These are phyloP conservation scores for Cacatua alba DNA, from an alignment of 2,113 vertebrate genomes.

Conservation along the genomic window DNA sequence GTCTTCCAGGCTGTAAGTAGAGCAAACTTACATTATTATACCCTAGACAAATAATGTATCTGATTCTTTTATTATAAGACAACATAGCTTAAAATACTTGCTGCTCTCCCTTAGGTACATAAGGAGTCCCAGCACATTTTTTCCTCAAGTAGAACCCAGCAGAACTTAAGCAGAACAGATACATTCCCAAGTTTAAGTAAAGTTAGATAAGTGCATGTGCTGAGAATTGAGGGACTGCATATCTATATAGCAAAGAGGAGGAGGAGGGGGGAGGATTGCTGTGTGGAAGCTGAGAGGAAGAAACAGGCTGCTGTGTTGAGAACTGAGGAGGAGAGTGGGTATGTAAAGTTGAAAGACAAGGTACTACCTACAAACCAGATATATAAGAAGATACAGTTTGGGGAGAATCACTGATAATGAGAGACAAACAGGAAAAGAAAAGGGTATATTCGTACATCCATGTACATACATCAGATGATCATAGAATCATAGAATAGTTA, in stretches of 20 bases:
- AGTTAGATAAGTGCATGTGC: not conserved
- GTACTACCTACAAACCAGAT: not conserved
- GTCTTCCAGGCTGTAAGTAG: not conserved
- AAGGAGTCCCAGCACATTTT: not conserved
- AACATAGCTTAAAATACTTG: not conserved
- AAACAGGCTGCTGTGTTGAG: not conserved
- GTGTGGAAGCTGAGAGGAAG: constrained; percentile 12
- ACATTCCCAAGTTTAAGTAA: not conserved
- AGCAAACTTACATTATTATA: not conserved
- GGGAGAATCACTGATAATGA: not conserved
- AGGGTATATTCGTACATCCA: not conserved
- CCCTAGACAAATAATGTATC: not conserved
- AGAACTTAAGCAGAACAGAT: not conserved
- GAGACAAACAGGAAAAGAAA: constrained; percentile 26
- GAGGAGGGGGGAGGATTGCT: not conserved
- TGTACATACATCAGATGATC: not conserved
- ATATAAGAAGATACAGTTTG: not conserved
- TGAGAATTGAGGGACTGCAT: not conserved
- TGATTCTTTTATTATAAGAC: not conserved
- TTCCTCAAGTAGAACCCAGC: not conserved
- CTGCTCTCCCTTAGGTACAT: not conserved
- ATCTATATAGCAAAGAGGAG: not conserved
- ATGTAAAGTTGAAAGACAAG: constrained; percentile 19
- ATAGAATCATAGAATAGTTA: not conserved
- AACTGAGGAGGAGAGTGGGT: constrained; percentile 33